Base-by-base conservation (phyloP, 2,797 vertebrate genomes). In the Nannoperca australis region DNA sequence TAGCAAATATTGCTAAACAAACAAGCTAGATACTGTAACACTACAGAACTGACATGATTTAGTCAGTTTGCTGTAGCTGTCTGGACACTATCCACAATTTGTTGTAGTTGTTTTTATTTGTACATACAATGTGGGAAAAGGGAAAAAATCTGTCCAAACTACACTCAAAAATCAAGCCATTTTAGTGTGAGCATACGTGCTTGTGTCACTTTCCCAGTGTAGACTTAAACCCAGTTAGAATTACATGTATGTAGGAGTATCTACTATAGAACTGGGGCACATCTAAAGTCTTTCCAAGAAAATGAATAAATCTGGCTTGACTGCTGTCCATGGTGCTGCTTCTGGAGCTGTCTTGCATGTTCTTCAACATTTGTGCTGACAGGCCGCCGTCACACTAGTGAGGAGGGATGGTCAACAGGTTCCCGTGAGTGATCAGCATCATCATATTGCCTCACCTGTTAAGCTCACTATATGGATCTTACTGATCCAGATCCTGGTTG, bases 321-420 rank as follows among this genome's bases (percentile, higher is more conserved):
- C 27, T 5, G 5, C 79, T 78, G 74, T 85, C 84, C 74, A 50
- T 78, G 77, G 76, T 68, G 71, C 84, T 84, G 74, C 82, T 81
- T 32, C 2, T 51, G 56, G 34, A 56, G 38, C 54, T 27, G 65
- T 22, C 44, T 22, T 32, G 34, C 20, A 32, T 54, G 9, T 32
- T 71, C 14, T 14, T 65, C 51, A 58, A 13, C 12, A 65, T 45
- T 36, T 24, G 59, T 44, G 30, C 38, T 45, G 40, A 38, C 45
- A 55, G 27, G 17, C 27, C 6, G 1, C 30, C 36, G 13, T 53
- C 56, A 44, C 34, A 22, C 22, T 54, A 24, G 18, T 5, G 14
- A n/a, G 30, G 27, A 62, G 15, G 8, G 3, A 63, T 34, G 27
- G 67, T 34, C 62, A 38, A 61, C 34, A 32, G 11, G 10, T n/a